phyloP scores from a whole-genome alignment of 2,113 vertebrate species.

The Coturnix japonica region DNA sequence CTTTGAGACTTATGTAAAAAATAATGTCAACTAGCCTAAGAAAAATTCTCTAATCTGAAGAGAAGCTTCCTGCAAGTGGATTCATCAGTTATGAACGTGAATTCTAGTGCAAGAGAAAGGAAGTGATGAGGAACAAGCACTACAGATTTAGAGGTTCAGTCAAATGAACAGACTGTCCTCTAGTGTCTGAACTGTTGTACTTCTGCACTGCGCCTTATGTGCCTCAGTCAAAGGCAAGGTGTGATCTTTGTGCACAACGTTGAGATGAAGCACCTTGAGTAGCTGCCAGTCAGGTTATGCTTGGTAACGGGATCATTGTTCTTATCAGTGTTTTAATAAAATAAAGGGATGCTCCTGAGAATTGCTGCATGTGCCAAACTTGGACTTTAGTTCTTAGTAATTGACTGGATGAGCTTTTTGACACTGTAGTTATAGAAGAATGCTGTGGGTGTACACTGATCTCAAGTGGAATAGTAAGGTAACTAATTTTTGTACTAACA shows the following conservation, averaged over 20 bases:
- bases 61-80: constrained; percentile 39
- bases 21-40: not conserved
- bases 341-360: constrained; percentile 45
- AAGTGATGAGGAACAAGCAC: constrained; percentile 21
- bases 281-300: constrained; percentile 66
- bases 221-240: constrained; percentile 73
- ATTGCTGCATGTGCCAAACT: constrained; percentile 73
- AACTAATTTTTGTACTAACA: not conserved
- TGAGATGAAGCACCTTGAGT: constrained; percentile 68
- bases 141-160: constrained; percentile 19
- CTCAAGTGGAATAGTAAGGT: constrained; percentile 38
- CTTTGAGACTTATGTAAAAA: constrained; percentile 79
- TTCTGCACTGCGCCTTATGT: constrained; percentile 76
- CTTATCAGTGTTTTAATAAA: constrained; percentile 37
- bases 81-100: not conserved
- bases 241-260: not conserved
- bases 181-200: constrained; percentile 71
- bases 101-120: not conserved
- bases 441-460: constrained; percentile 44
- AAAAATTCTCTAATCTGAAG: constrained; percentile 7
- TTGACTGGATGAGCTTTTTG: constrained; percentile 57
- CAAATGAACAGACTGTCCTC: constrained; percentile 64
- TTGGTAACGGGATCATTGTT: constrained; percentile 29
- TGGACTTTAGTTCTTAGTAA: constrained; percentile 25
- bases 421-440: constrained; percentile 31